Base-by-base conservation (phyloP, 2,888 invertebrate genomes). In the Melanostoma scalare region DNA sequence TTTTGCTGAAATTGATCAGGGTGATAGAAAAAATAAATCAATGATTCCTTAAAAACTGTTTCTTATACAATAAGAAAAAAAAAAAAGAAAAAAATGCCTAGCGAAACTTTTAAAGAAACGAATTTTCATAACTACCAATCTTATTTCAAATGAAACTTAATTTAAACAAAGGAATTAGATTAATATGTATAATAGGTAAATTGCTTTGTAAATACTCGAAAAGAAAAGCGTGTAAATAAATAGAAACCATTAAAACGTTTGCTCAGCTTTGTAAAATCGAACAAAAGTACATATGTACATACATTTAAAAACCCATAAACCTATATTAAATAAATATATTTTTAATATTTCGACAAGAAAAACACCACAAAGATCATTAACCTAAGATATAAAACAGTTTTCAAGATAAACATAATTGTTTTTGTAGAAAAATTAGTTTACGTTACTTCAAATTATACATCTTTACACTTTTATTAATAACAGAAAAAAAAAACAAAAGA, bases 341-440 rank as follows among this genome's bases (percentile, higher is more conserved):
- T 82, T 82, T 82, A 68, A 82, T 81, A 82, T 77, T 77, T 63
- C 68, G 55, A 77, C 35, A 61, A 61, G 61, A 36, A 74, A 6
- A n/a, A 63, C 50, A 61, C 35, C 48, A 63, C 36, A 48, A 63
- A 38, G 48, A 63, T 63, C 63, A 50, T 63, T 48, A 48, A 6
- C 38, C 48, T 63, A 63, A 63, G 50, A 3, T 55, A 76, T 46
- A 73, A 46, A 68, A 55, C 3, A 56, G 53, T 74, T 40, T 82
- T 68, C 78, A 82, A 77, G 78, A 78, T 82, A 77, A 4, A 46
- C 20, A 20, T 56, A 52, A 73, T 65, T 82, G 61, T 63, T 77
- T 48, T 52, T 55, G 58, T 69, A 73, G 61, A 73, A 68, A 72
- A 73, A 77, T 44, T 40, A 53, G 65, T 72, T 81, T 75, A 77